Conservation (phyloP, 2,113 vertebrate species). For the Apodemus sylvaticus region DNA sequence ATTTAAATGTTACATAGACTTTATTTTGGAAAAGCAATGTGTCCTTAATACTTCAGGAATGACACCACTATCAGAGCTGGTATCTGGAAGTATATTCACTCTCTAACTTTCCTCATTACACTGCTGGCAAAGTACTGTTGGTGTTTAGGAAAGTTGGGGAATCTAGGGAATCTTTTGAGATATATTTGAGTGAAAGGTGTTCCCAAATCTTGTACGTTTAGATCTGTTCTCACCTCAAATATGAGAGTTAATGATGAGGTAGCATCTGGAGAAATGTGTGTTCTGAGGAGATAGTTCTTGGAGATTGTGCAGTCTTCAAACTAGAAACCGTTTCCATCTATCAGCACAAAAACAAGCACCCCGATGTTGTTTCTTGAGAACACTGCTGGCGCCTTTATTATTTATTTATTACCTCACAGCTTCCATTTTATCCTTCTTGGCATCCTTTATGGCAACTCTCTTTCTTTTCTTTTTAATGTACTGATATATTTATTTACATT, state of each 20-base stretch:
- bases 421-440: background rate
- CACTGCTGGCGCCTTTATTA: background rate
- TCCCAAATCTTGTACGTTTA: background rate
- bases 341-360: background rate
- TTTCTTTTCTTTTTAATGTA: too few relatives aligned
- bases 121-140: background rate
- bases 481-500: too few relatives aligned
- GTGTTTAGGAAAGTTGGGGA: background rate
- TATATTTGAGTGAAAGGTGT: slow-evolving; percentile 15
- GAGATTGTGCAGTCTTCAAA: background rate
- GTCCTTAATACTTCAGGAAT: background rate
- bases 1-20: background rate
- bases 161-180: background rate
- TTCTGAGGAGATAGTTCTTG: background rate
- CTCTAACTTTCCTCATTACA: background rate
- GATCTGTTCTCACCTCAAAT: background rate
- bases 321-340: background rate
- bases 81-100: background rate
- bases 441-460: background rate
- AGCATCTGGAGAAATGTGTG: background rate
- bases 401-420: background rate
- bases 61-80: background rate
- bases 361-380: background rate
- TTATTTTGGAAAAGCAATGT: background rate
- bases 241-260: background rate